Conservation (phyloP, 1,140 invertebrate species). For the Lasioglossum baleicum region DNA sequence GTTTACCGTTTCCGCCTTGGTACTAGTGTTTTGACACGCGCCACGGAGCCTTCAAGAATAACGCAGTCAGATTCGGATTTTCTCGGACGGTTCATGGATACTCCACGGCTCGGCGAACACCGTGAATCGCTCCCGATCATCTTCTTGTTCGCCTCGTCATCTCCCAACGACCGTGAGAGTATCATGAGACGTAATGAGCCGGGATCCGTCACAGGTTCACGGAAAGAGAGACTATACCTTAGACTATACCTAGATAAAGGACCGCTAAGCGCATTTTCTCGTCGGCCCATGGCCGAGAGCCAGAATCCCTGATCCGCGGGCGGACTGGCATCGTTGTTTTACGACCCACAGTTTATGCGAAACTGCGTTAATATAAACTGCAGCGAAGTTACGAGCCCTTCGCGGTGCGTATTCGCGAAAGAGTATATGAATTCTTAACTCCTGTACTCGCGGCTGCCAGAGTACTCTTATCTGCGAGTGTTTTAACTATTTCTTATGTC, state of each 20-base stretch:
- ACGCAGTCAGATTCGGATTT: conserved; percentile 58
- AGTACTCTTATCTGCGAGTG: no score
- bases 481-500: no score
- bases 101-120: conserved; percentile 73
- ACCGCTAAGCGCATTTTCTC: conserved; percentile 70
- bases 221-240: conserved; percentile 53
- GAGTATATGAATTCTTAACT: no score
- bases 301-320: conserved; percentile 32
- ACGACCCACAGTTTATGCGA: no score
- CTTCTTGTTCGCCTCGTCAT: conserved; percentile 57
- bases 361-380: neutral
- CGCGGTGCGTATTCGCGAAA: no score
- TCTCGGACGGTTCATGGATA: conserved; percentile 67
- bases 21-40: conserved; percentile 79
- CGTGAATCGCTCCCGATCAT: conserved; percentile 72
- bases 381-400: no score
- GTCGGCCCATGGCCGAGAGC: conserved; percentile 5
- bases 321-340: neutral
- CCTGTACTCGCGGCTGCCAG: no score
- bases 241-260: conserved; percentile 53
- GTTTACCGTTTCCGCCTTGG: conserved; percentile 26
- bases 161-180: conserved; percentile 72
- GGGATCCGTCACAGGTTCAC: conserved; percentile 66
- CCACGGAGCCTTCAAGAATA: conserved; percentile 59
- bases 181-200: conserved; percentile 76